Base-by-base conservation (phyloP, 2,888 invertebrate genomes). In the Eledona agricola region DNA sequence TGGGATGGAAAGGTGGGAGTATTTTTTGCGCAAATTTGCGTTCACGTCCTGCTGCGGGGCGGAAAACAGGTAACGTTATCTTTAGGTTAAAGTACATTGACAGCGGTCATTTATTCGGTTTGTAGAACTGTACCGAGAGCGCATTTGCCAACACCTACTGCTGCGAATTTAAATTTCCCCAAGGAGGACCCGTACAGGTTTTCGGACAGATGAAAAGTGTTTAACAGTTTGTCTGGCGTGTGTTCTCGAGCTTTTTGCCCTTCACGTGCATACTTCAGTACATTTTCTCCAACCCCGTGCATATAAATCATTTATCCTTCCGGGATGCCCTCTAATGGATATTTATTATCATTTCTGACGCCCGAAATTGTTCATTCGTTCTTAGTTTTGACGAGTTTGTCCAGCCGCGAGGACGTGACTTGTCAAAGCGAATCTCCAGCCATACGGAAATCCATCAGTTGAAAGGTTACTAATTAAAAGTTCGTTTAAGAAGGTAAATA, bases 161-260 rank as follows among this genome's bases (percentile, higher is more conserved):
- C 55, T 57, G 59, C 60, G 61, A 64, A 65, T 67, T 65, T 63
- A 65, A 68, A 68, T 68, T 66, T 68, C 66, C 66, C 68, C 12
- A 56, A 64, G 65, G 67, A 66, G 29, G 51, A 55, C 54, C 63
- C 53, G 52, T 57, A 60, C 60, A 51, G 51, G 58, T 62, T 49
- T 57, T 62, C 58, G 63, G 60, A 64, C 65, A 57, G 62, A 60
- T 65, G 63, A 65, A 64, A 66, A 62, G 62, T 64, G 63, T 61
- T 65, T 61, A 65, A 61, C 60, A 56, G 60, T 60, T 60, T 58
- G 56, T 54, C 51, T 22, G 57, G 37, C 28, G 34, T 43, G 34
- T 50, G 35, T 43, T 49, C 28, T 43, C 15, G n/a, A 25, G 19
- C 22, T 35, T 50, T 49, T 50, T 50, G 32, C 29, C 9, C 22